Conservation (phyloP, 2,888 invertebrate genomes). For the Scaptomyza cyrtandrae region DNA sequence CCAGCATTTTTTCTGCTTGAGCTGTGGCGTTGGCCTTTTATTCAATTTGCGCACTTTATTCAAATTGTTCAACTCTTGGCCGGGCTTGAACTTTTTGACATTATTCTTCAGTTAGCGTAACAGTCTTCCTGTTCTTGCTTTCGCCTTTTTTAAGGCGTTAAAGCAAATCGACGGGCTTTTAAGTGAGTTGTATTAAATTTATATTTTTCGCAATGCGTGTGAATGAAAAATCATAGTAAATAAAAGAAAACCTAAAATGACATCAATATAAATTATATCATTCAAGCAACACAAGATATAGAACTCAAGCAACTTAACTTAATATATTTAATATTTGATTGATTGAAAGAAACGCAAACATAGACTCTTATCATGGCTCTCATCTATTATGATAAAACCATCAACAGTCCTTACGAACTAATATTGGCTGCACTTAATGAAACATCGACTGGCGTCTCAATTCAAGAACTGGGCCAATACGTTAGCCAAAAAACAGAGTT, state of each 20-base stretch:
- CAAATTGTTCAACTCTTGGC: conserved; percentile 60
- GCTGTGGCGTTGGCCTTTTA: conserved; percentile 66
- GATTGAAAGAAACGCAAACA: background rate
- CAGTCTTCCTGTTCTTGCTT: conserved; percentile 11
- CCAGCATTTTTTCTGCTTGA: conserved; percentile 71
- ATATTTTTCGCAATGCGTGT: too few relatives aligned
- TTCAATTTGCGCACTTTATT: conserved; percentile 71
- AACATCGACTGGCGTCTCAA: background rate
- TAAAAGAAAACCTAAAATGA: too few relatives aligned
- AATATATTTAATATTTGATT: background rate
- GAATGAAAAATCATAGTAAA: background rate
- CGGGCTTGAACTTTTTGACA: conserved; percentile 66
- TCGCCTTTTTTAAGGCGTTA: conserved; percentile 24
- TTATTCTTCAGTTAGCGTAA: conserved; percentile 44
- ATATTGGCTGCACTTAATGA: conserved; percentile 24
- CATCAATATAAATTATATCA: conserved; percentile 1
- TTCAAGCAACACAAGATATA: background rate
- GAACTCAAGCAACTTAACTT: background rate
- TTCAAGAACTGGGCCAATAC: conserved; percentile 22
- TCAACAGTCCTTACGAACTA: conserved; percentile 18
- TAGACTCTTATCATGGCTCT: conserved; percentile 37
- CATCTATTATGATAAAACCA: conserved; percentile 37
- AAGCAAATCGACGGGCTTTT: conserved; percentile 18
- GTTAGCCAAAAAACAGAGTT: conserved; percentile 29
- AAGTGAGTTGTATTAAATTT: conserved; percentile 13